phyloP scores from a whole-genome alignment of 2,113 vertebrate genomes.

The Rattus rattus region DNA sequence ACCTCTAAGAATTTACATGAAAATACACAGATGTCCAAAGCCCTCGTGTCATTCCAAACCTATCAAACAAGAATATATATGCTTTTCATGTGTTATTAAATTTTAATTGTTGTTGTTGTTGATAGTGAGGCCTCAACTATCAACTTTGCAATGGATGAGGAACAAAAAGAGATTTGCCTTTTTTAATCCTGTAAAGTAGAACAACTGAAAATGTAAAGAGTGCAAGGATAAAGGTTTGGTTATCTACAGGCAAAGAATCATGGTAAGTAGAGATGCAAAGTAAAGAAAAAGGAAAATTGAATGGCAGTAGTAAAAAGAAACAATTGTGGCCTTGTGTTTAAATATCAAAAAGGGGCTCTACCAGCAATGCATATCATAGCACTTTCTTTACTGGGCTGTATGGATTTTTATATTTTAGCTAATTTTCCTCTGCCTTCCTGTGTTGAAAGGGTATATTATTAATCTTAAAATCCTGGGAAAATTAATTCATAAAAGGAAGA shows the following conservation, averaged over 20 bases:
- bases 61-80: not conserved
- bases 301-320: not conserved
- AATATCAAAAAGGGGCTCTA: not conserved
- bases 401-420: not conserved
- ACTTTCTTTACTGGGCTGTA: slow-evolving; percentile 5
- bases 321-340: not conserved
- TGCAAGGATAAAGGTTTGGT: not conserved
- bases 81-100: not conserved
- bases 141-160: not conserved
- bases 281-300: slow-evolving; percentile 5
- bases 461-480: slow-evolving; percentile 5
- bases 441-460: not conserved
- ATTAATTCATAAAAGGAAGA: not conserved
- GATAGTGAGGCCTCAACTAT: not conserved
- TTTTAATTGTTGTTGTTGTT: not conserved
- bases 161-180: not conserved
- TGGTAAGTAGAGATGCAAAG: not conserved
- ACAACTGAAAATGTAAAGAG: not conserved
- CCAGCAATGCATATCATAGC: not conserved
- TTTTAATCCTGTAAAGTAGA: not conserved
- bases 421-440: not conserved
- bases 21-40: not conserved
- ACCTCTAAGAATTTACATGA: not conserved
- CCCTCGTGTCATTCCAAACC: not conserved
- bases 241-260: not conserved